phyloP scores from a whole-genome alignment of 2,113 vertebrate genomes.

The Dinomys branickii region DNA sequence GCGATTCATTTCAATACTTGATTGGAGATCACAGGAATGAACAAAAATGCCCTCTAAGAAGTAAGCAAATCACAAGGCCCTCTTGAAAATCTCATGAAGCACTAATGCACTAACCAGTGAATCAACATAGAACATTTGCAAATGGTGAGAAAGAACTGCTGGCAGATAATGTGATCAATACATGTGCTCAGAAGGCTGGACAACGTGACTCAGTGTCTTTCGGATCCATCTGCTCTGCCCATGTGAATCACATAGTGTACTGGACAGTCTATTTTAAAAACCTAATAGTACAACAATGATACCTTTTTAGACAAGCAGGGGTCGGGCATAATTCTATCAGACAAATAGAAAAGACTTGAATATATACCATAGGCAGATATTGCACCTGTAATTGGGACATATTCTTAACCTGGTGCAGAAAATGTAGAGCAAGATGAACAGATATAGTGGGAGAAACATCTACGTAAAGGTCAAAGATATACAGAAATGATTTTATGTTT shows the following conservation, averaged over 20 bases:
- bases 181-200: constrained; percentile 56
- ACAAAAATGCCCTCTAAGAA: constrained; percentile 42
- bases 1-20: constrained; percentile 27
- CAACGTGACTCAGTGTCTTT: constrained; percentile 59
- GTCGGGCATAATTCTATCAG: background rate
- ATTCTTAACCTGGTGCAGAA: background rate
- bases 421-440: background rate
- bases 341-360: constrained; percentile 29
- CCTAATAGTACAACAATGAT: background rate
- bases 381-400: background rate
- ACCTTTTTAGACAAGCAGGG: constrained; percentile 10
- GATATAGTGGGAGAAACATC: background rate
- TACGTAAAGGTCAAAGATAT: constrained; percentile 8
- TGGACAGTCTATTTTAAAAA: constrained; percentile 69
- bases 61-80: constrained; percentile 25
- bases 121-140: constrained; percentile 44
- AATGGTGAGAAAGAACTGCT: constrained; percentile 41
- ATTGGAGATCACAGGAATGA: background rate
- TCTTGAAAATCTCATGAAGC: background rate
- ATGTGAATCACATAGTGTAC: constrained; percentile 66
- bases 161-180: constrained; percentile 46
- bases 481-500: constrained; percentile 33
- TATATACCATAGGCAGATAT: background rate
- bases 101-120: constrained; percentile 46
- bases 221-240: constrained; percentile 69